phyloP scores from a whole-genome alignment of 1,140 invertebrate genomes.

The Oryctes rhinoceros region DNA sequence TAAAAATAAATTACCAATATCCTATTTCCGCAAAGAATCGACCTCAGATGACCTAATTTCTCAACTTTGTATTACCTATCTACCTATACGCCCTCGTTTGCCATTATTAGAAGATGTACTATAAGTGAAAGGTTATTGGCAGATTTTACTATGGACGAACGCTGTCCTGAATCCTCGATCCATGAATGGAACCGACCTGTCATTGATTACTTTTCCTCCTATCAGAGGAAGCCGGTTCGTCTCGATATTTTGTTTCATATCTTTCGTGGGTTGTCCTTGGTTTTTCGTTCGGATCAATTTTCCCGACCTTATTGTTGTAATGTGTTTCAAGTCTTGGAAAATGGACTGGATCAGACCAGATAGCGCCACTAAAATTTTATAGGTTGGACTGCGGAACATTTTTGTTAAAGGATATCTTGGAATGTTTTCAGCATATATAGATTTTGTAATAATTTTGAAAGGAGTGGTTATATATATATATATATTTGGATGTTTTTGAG shows the following conservation, averaged over 20 bases:
- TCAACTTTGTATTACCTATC: background rate
- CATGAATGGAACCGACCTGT: constrained; percentile 28
- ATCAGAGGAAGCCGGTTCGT: background rate
- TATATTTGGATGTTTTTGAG: too few species aligned
- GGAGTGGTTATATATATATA: too few species aligned
- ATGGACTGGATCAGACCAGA: background rate
- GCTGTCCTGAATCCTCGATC: background rate
- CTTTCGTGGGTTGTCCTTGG: background rate
- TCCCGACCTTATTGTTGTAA: background rate
- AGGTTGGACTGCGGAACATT: too few species aligned
- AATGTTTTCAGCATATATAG: too few species aligned
- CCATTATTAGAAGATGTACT: background rate
- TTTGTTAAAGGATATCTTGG: too few species aligned
- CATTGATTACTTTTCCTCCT: constrained; percentile 31
- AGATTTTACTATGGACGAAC: background rate
- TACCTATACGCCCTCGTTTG: background rate
- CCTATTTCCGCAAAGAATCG: background rate
- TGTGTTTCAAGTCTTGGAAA: background rate
- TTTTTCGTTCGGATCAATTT: background rate
- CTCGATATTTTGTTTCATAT: background rate
- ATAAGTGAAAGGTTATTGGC: constrained; percentile 7
- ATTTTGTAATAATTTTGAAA: too few species aligned
- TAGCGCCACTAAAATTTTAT: background rate
- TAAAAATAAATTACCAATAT: too few species aligned
- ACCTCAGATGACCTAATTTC: background rate